These are phyloP conservation scores for Canis aureus DNA, from an alignment of 2,113 vertebrate genomes.

Conservation along the genomic window DNA sequence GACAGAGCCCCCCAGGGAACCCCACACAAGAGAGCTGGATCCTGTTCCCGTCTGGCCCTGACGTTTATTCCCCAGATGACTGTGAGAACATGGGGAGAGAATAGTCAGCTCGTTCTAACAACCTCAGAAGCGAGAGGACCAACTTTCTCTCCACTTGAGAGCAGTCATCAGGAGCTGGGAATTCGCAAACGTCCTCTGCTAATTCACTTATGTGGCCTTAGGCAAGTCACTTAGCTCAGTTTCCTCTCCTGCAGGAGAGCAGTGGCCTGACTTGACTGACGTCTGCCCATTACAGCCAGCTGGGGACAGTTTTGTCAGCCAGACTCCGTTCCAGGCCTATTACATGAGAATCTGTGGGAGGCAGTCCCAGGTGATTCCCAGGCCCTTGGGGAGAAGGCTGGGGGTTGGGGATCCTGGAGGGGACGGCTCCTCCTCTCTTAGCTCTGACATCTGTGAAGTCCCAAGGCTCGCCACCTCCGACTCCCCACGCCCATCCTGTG, in stretches of 20 bases:
- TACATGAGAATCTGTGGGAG: neutral
- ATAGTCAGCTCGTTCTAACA: fast-evolving
- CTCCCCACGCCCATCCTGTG: neutral
- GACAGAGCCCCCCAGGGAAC: neutral
- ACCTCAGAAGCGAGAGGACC: neutral
- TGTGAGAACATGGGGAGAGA: too few species aligned
- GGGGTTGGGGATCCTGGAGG: neutral
- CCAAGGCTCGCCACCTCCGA: neutral
- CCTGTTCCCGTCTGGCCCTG: neutral
- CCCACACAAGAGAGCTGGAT: neutral
- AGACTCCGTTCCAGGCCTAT: neutral
- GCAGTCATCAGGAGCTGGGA: fast-evolving
- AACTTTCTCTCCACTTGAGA: neutral
- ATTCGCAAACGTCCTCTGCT: neutral
- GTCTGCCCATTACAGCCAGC: neutral
- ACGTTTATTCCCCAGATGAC: neutral
- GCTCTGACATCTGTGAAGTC: neutral
- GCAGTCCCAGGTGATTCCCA: neutral
- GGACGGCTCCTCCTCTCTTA: neutral
- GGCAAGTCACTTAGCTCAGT: neutral
- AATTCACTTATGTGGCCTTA: neutral
- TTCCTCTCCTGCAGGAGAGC: neutral
- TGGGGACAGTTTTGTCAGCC: neutral
- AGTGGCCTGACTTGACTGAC: neutral
- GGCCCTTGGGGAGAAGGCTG: fast-evolving